Evolutionary conservation across 2,113 vertebrate species (phyloP).

Genomic region (Ammodytes dubius): DNA sequence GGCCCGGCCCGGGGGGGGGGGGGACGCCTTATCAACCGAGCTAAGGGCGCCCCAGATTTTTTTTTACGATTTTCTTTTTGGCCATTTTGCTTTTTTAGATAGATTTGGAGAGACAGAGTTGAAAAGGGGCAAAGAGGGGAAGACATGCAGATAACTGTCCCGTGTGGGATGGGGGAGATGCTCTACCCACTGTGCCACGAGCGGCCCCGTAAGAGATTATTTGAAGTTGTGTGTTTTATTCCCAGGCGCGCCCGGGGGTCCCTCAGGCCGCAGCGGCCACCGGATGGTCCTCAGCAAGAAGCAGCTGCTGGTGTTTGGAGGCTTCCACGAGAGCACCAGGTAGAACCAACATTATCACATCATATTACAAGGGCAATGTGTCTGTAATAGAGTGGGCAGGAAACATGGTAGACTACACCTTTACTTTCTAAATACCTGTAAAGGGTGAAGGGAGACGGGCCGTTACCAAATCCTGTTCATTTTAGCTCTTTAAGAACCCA

Average conservation of each 20-base stretch:
- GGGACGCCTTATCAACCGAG: too few relatives aligned
- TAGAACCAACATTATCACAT: slow-evolving; percentile 56
- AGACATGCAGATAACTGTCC: too few relatives aligned
- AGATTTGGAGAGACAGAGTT: too few relatives aligned
- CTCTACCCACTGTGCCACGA: too few relatives aligned
- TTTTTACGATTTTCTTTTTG: too few relatives aligned
- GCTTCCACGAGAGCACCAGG: slow-evolving; percentile 95
- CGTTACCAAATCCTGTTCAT: background rate
- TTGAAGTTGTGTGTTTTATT: background rate
- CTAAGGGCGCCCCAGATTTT: too few relatives aligned
- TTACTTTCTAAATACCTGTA: background rate
- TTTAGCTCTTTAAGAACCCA: background rate
- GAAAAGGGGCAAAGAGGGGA: too few relatives aligned
- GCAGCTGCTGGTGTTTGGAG: slow-evolving; percentile 94
- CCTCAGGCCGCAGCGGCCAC: slow-evolving; percentile 95
- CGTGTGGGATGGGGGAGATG: too few relatives aligned
- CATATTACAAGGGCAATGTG: background rate
- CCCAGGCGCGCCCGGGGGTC: slow-evolving; percentile 90
- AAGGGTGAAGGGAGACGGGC: background rate
- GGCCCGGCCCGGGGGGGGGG: too few relatives aligned
- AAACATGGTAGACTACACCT: background rate
- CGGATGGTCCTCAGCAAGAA: slow-evolving; percentile 93
- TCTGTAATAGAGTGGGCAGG: background rate
- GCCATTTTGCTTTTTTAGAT: too few relatives aligned
- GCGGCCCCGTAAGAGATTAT: background rate